Conservation (phyloP, 2,888 invertebrate genomes). For the Lamellibrachia satsuma region DNA sequence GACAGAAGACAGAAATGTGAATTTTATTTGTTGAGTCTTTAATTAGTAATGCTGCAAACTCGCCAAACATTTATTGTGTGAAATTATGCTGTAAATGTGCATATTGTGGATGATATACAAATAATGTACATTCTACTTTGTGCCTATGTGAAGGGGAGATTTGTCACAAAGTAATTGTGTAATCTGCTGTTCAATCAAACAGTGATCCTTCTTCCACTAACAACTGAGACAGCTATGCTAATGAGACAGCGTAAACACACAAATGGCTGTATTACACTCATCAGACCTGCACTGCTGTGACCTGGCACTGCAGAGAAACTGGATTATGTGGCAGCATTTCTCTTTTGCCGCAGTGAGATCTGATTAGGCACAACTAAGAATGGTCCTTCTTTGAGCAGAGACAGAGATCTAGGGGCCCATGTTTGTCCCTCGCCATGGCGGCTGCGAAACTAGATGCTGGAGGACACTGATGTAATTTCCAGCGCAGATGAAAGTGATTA, state of each 20-base stretch:
- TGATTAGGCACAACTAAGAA: neutral
- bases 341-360: neutral
- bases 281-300: neutral
- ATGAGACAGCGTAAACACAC: neutral
- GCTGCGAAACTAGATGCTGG: neutral
- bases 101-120: neutral
- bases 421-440: neutral
- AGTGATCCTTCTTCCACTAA: neutral
- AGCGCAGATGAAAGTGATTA: too few relatives aligned
- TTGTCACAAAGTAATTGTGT: neutral
- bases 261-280: neutral
- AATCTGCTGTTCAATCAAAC: neutral
- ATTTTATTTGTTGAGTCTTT: neutral
- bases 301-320: neutral
- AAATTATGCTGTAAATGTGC: neutral
- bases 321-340: neutral
- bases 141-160: neutral
- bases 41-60: neutral
- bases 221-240: neutral
- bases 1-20: neutral
- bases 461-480: neutral
- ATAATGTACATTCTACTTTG: neutral
- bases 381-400: neutral
- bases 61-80: neutral
- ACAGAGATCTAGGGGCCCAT: neutral